A percentile compares a stretch with the other conserved stretches of the same genome.
phyloP scores from a whole-genome alignment of 1,140 invertebrate genomes.

The Cecropterus lyciades region DNA sequence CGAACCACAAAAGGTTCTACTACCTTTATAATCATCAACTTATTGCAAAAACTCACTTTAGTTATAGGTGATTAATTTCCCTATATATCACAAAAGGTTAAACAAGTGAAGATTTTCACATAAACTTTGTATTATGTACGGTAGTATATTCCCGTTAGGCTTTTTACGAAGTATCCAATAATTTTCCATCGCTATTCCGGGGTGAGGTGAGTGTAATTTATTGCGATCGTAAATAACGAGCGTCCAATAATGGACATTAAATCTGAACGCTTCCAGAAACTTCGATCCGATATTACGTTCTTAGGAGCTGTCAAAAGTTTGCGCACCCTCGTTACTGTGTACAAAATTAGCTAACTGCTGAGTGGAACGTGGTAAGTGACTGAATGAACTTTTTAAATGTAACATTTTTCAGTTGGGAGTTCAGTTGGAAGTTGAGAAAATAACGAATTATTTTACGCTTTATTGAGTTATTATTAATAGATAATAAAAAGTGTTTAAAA shows the following conservation, averaged over 20 bases:
- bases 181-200: slow-evolving; percentile 50
- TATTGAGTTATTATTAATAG: too few relatives aligned
- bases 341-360: slow-evolving; percentile 3
- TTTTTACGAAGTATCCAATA: slow-evolving; percentile 49
- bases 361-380: too few relatives aligned
- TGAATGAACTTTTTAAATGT: too few relatives aligned
- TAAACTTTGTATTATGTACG: slow-evolving; percentile 35
- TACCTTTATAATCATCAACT: too few relatives aligned
- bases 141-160: slow-evolving; percentile 42
- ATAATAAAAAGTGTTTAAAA: too few relatives aligned
- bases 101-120: slow-evolving; percentile 19
- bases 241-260: slow-evolving; percentile 54
- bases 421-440: too few relatives aligned
- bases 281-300: slow-evolving; percentile 49
- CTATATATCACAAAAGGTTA: slow-evolving; percentile 18
- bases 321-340: slow-evolving; percentile 13
- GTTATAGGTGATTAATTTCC: neutral
- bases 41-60: too few relatives aligned
- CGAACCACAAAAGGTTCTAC: too few relatives aligned
- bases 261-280: slow-evolving; percentile 44
- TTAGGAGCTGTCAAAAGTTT: slow-evolving; percentile 51
- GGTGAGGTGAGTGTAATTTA: slow-evolving; percentile 53
- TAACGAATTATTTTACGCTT: too few relatives aligned
- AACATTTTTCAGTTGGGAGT: too few relatives aligned
- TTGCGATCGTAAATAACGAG: slow-evolving; percentile 57